A percentile compares a stretch with the other conserved stretches of the same genome.
These are phyloP conservation scores for Formica exsecta DNA, from an alignment of 1,140 invertebrate genomes.

Conservation along the genomic window DNA sequence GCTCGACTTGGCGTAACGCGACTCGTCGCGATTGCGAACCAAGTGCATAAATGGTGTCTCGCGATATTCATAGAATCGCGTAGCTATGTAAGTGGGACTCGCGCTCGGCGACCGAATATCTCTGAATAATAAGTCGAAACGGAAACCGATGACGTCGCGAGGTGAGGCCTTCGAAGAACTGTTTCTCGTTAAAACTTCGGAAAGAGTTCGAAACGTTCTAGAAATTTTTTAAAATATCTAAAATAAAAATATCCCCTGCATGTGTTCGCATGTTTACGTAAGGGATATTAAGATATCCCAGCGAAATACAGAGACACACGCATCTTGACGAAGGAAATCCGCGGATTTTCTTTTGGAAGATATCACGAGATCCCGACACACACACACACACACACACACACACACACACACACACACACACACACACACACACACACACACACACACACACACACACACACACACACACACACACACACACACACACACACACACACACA, in stretches of 20 bases:
- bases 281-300: slow-evolving; percentile 4
- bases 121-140: slow-evolving; percentile 14
- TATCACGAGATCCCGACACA: not conserved
- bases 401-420: too few relatives aligned
- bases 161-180: not conserved
- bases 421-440: too few relatives aligned
- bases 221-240: not conserved
- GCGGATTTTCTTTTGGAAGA: slow-evolving; percentile 7
- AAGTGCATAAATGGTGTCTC: slow-evolving; percentile 35
- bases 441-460: too few relatives aligned
- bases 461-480: not conserved
- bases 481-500: not conserved
- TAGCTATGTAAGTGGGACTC: not conserved
- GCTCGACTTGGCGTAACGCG: slow-evolving; percentile 30
- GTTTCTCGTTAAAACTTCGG: not conserved
- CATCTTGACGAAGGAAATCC: slow-evolving; percentile 13
- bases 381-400: too few relatives aligned
- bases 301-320: not conserved
- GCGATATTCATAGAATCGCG: slow-evolving; percentile 45
- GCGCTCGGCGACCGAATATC: slow-evolving; percentile 10
- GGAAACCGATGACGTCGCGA: not conserved
- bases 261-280: not conserved
- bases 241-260: not conserved
- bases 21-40: slow-evolving; percentile 1
- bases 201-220: too few relatives aligned